Base-by-base conservation (phyloP, 64 coral and sea anemone species). In the Catalaphyllia jardinei region DNA sequence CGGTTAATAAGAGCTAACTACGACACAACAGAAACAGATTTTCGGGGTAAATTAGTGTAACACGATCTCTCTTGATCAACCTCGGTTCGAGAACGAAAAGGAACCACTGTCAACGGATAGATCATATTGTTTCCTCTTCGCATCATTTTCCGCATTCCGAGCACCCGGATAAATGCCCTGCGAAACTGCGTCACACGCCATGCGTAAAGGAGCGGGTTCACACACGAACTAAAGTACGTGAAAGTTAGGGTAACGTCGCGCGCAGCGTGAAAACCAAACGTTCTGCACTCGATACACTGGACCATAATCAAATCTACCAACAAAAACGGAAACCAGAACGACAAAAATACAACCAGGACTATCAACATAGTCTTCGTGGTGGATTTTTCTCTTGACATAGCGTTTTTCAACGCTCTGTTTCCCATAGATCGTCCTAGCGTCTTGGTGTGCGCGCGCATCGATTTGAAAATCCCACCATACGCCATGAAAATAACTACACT, bases 311-410 rank as follows among this genome's bases (percentile, higher is more conserved):
- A 73, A 81, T 95, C 93, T 1, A 91, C 75, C 11, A 91, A 60
- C 14, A 95, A 67, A 83, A 95, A 91, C 27, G 93, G 93, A 29
- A 87, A 75, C 93, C 93, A 95, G 7, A 91, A 87, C 29, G 60
- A 71, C 8, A 95, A 54, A 62, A 95, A 95, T 2, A 91, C 93
- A 31, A 50, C 89, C 19, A 95, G 55, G 35, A 95, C 79, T 52
- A 95, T 95, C 10, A 95, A 35, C 89, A 95, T 95, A 55, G 93
- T 95, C 55, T 95, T 95, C 14, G 89, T 95, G 14, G 89, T 91
- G 4, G 89, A 74, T 51, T 91, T 95, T 60, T 95, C 93, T 87
- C 93, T 87, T 0, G 27, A 76, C 20, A 87, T 60, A 19, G 93
- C 89, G 71, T 87, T 91, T 52, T 88, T 90, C 11, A 95, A 79